Base-by-base conservation (phyloP, 2,888 invertebrate species). In the Taenaris catops region DNA sequence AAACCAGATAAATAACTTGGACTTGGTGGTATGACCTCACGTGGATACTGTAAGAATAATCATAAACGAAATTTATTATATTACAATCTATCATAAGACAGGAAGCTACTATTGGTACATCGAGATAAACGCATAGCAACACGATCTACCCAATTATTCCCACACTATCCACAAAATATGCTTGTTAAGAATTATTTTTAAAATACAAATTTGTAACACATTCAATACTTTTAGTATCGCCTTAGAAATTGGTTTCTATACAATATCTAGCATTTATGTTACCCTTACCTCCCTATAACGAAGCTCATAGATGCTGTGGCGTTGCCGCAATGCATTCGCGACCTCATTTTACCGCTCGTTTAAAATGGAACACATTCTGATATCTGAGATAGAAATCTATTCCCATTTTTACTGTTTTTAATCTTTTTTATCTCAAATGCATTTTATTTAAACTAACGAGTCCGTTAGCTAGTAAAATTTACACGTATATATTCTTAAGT, bases 171-270 rank as follows among this genome's bases (percentile, higher is more conserved):
- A 58, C 14, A 25, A 44, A 52, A n/a, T n/a, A n/a, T n/a, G n/a
- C n/a, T n/a, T n/a, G n/a, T n/a, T n/a, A n/a, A n/a, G n/a, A n/a
- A n/a, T n/a, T 41, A 41, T 51, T 51, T 56, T 53, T 50, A 55
- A 71, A 81, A 83, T 86, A 86, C 84, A 83, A 86, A 83, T 86
- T 86, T 86, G 84, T 84, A 86, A 86, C 79, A 81, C 58, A 63
- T 78, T 65, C 74, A 76, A 81, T 81, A 83, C 73, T 79, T 71
- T 79, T 66, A 80, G 73, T 79, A 81, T 78, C 66, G 55, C 70
- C 58, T 72, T 76, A 74, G 74, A 74, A 74, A 74, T 74, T 69
- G 67, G 59, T 70, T 75, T 68, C 68, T 74, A 71, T 73, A 69
- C 65, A 71, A 68, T 54, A 51, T 39, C 51, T 79, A 76, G 67